Evolutionary conservation across 2,888 invertebrate genomes (phyloP), one percentile per base, ranked within the genome.

Genomic region (Alloplasta piceator): DNA sequence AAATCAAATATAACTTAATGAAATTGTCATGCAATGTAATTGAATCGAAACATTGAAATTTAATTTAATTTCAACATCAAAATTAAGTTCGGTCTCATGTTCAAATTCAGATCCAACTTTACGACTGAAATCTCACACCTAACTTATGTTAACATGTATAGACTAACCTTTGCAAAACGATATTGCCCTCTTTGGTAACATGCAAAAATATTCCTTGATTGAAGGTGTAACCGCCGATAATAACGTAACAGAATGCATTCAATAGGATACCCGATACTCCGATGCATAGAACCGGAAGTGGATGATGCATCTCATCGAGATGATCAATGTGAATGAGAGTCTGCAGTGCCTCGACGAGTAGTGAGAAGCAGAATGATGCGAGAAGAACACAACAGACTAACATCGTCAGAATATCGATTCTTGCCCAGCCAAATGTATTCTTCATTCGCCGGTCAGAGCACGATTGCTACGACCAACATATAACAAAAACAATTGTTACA

Each of bases 381-480:
- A 98, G 94, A 85, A 98, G 96, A 52, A 97, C 96, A 91, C 96
- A 96, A 67, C 96, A 96, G 3, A 96, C 95, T 56, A 98, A 92
- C 93, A 97, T 95, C 55, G 96, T 96, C 6, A 98, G 94, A n/a
- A 98, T 96, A 88, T 98, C 97, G 68, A 98, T 96, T 83, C 98
- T 94, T 3, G 97, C 96, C 98, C 98, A 98, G 6, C 98, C 98
- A 88, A 98, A 98, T 0, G 98, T 98, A 91, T 98, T 98, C 81
- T 96, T 95, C 77, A 98, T 93, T 83, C 94, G 93, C 48, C 93
- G 93, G 85, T 96, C 96, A 4, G 92, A 94, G 86, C 90, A 94
- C 88, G 93, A 92, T 89, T 93, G 92, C 93, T 94, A 89, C 67
- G 85, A 85, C 12, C 14, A 55, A 61, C 6, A 7, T n/a, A 26